These are phyloP conservation scores for Acipenser transmontanus DNA, from an alignment of 2,797 vertebrate species.

Conservation along the genomic window DNA sequence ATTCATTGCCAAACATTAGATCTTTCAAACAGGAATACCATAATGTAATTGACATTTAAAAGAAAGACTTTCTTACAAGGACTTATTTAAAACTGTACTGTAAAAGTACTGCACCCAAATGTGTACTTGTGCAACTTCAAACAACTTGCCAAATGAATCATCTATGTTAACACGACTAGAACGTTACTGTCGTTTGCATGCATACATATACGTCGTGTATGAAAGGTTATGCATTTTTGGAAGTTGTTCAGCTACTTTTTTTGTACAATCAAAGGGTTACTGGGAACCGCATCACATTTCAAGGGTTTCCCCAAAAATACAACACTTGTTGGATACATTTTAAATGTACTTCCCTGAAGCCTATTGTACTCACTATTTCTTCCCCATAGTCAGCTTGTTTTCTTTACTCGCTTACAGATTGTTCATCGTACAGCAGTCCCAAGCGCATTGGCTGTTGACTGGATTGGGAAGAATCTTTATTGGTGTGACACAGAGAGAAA, in stretches of 20 bases:
- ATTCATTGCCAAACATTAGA: not conserved
- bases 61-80: not conserved
- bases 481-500: conserved; percentile 93
- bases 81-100: not conserved
- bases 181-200: too few relatives aligned
- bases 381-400: conserved; percentile 12
- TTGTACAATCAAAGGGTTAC: too few relatives aligned
- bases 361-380: conserved; percentile 2
- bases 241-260: conserved; percentile 5
- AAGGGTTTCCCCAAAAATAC: not conserved
- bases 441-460: conserved; percentile 89
- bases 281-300: too few relatives aligned
- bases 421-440: conserved; percentile 91
- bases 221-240: too few relatives aligned
- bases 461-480: conserved; percentile 97
- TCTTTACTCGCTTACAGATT: conserved; percentile 52
- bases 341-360: not conserved
- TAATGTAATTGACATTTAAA: conserved; percentile 11
- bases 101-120: too few relatives aligned
- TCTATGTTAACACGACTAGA: too few relatives aligned
- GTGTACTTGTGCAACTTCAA: too few relatives aligned
- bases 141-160: too few relatives aligned
- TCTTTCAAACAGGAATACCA: not conserved
- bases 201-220: too few relatives aligned
- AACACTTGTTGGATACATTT: conserved; percentile 4